Conservation (phyloP, 1,140 invertebrate genomes). For the Plectrocnemia conspersa region DNA sequence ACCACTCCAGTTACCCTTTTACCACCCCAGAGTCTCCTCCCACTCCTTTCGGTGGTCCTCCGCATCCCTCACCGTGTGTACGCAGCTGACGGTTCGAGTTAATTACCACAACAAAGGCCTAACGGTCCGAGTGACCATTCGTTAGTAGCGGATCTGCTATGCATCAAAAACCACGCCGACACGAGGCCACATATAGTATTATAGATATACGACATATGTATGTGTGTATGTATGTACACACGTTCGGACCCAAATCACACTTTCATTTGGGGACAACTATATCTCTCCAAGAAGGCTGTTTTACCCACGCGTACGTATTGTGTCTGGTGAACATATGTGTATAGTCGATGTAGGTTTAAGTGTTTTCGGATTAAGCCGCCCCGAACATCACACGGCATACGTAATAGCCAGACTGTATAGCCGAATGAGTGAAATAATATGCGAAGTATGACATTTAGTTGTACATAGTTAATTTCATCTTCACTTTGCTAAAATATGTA, state of each 20-base stretch:
- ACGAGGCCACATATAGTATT: slow-evolving; percentile 10
- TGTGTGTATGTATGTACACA: too few species aligned
- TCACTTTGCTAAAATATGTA: too few species aligned
- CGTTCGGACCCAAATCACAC: slow-evolving; percentile 2
- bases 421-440: too few species aligned
- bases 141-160: slow-evolving; percentile 27
- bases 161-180: slow-evolving; percentile 32
- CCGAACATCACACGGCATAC: too few species aligned
- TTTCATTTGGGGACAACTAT: background rate
- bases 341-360: too few species aligned
- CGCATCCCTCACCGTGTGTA: slow-evolving; percentile 16
- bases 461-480: too few species aligned
- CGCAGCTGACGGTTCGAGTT: slow-evolving; percentile 29
- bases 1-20: background rate
- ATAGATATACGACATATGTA: too few species aligned
- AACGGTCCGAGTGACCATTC: slow-evolving; percentile 28
- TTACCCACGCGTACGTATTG: too few species aligned
- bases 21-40: background rate
- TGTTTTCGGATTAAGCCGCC: background rate
- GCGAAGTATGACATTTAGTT: too few species aligned
- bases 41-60: slow-evolving; percentile 1
- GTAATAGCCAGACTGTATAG: too few species aligned
- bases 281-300: background rate
- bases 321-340: too few species aligned
- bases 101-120: slow-evolving; percentile 36